Percentiles rank a stretch among this genome's conserved stretches.
Conservation (phyloP, 30 jellyfish, hydroid and myxozoan species). For the Hydractinia symbiolongicarpus region DNA sequence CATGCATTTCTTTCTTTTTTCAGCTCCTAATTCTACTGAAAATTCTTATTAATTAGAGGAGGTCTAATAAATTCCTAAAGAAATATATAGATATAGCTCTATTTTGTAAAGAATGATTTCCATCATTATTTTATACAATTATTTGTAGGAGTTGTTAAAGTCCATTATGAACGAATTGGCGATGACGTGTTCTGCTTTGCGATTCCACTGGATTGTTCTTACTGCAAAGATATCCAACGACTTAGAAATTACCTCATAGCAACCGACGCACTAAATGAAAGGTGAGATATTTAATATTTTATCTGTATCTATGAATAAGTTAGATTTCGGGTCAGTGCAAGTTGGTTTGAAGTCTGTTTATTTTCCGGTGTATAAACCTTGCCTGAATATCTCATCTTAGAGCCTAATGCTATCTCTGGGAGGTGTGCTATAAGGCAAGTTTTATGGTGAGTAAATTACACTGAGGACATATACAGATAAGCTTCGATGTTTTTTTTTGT, state of each 20-base stretch:
- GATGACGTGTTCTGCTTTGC: slow-evolving; percentile 48
- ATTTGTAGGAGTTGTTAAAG: slow-evolving; percentile 55
- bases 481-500: too few species aligned
- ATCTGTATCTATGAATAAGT: neutral
- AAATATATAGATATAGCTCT: too few species aligned
- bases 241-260: slow-evolving; percentile 17
- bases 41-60: too few species aligned
- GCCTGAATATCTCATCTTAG: slow-evolving; percentile 5
- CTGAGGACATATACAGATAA: too few species aligned
- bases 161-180: slow-evolving; percentile 39
- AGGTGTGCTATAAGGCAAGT: slow-evolving; percentile 4
- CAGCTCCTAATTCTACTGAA: too few species aligned
- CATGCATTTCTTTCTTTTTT: neutral
- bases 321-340: too few species aligned
- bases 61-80: too few species aligned
- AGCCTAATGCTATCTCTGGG: slow-evolving; percentile 15
- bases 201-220: slow-evolving; percentile 26
- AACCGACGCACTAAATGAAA: neutral
- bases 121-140: too few species aligned
- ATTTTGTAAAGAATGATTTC: too few species aligned
- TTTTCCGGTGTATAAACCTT: neutral
- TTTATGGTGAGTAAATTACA: too few species aligned
- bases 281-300: neutral
- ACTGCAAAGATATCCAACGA: slow-evolving; percentile 8
- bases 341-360: too few species aligned